Conservation (phyloP, 2,888 invertebrate species). For the Calliphora vomitoria region DNA sequence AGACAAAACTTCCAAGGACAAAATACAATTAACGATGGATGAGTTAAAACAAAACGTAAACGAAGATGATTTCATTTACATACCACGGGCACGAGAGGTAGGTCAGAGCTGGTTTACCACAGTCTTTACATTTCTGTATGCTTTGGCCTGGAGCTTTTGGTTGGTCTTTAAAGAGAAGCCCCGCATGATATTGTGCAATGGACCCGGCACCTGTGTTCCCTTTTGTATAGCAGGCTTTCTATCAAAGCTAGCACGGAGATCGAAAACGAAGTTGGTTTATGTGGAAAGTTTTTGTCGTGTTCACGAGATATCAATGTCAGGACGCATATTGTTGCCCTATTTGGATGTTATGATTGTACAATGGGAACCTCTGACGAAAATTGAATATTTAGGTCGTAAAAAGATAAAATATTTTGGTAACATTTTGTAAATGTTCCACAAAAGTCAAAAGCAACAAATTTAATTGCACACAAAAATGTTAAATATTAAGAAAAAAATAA, state of each 20-base stretch:
- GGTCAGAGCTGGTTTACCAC: conserved; percentile 93
- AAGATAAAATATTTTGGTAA: conserved; percentile 92
- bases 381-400: conserved; percentile 75
- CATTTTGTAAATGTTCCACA: conserved; percentile 85
- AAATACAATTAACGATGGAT: conserved; percentile 86
- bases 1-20: conserved; percentile 90
- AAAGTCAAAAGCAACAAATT: conserved; percentile 9
- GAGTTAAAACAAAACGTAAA: conserved; percentile 82
- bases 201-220: conserved; percentile 98
- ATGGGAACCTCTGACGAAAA: conserved; percentile 90
- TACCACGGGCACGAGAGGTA: conserved; percentile 94
- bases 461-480: conserved; percentile 8
- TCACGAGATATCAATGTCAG: conserved; percentile 93
- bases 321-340: conserved; percentile 92
- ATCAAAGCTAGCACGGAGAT: conserved; percentile 88
- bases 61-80: conserved; percentile 85
- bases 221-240: conserved; percentile 92
- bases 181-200: conserved; percentile 94
- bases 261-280: conserved; percentile 91
- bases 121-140: conserved; percentile 90
- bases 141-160: conserved; percentile 89
- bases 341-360: conserved; percentile 96
- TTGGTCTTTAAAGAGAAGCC: conserved; percentile 89
- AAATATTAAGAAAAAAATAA: background rate
- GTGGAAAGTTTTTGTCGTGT: conserved; percentile 98